A percentile compares a stretch with the other conserved stretches of the same genome.
Evolutionary conservation across 2,113 vertebrate species (phyloP).

Genomic region (Trachemys scripta): DNA sequence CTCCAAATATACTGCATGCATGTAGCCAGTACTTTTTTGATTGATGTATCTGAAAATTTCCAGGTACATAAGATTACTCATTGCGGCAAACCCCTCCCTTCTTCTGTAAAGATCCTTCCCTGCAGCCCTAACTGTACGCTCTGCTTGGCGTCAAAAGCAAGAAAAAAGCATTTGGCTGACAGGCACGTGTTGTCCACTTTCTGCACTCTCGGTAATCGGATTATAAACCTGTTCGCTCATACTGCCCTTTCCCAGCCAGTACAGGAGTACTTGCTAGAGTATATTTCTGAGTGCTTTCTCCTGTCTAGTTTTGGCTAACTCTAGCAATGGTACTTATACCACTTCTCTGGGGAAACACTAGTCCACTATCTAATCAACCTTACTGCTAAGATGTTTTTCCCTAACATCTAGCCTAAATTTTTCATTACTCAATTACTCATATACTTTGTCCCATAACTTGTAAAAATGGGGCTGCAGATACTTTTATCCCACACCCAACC

Average conservation of each 20-base stretch:
- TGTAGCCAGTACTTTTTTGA: not conserved
- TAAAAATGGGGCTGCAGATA: not conserved
- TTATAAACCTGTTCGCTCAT: not conserved
- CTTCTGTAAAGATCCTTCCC: not conserved
- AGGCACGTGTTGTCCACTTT: not conserved
- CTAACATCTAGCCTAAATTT: not conserved
- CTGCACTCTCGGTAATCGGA: not conserved
- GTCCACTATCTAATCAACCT: not conserved
- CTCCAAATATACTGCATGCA: rapidly evolving
- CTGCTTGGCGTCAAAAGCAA: rapidly evolving
- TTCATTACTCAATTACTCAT: not conserved
- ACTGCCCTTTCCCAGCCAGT: not conserved
- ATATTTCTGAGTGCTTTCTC: not conserved
- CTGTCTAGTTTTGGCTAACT: not conserved
- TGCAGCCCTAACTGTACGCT: not conserved
- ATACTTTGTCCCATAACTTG: not conserved
- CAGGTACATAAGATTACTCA: not conserved
- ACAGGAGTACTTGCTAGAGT: not conserved
- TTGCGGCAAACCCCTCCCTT: not conserved
- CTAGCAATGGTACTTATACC: not conserved
- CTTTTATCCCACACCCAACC: rapidly evolving
- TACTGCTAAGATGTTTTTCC: not conserved
- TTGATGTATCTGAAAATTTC: not conserved
- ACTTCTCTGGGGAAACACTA: not conserved
- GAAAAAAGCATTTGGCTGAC: not conserved